These are phyloP conservation scores for Aphyosemion australe DNA, from an alignment of 2,113 vertebrate species.

Conservation along the genomic window DNA sequence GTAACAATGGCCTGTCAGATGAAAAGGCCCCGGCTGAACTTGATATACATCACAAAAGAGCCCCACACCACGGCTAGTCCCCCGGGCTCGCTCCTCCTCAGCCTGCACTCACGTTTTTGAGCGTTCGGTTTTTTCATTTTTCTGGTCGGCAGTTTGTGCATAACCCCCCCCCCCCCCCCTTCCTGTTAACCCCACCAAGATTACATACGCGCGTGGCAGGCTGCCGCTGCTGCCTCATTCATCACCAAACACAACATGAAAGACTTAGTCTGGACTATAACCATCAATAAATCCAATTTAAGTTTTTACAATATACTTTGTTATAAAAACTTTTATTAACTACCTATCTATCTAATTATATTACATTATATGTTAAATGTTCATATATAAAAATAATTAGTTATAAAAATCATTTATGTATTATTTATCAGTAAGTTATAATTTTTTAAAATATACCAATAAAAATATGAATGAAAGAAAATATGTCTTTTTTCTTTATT, in stretches of 20 bases:
- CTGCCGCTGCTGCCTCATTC: not conserved
- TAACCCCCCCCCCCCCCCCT: not conserved
- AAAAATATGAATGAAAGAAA: too few species aligned
- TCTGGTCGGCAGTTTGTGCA: constrained; percentile 46
- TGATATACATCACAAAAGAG: constrained; percentile 88
- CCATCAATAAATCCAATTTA: too few species aligned
- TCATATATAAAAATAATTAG: too few species aligned
- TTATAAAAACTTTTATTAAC: too few species aligned
- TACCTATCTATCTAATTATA: too few species aligned
- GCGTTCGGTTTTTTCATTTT: constrained; percentile 51
- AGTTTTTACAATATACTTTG: too few species aligned
- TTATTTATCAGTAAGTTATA: too few species aligned
- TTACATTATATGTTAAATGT: too few species aligned
- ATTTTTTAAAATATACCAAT: too few species aligned
- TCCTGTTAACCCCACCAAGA: constrained; percentile 30
- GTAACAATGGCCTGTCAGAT: constrained; percentile 81
- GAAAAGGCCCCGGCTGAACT: constrained; percentile 79
- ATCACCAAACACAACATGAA: not conserved
- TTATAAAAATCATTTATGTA: too few species aligned
- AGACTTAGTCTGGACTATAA: too few species aligned
- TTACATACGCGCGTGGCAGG: constrained; percentile 58
- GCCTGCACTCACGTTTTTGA: constrained; percentile 66
- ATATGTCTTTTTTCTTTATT: too few species aligned
- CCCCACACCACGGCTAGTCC: constrained; percentile 56
- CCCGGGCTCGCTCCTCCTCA: constrained; percentile 30